Evolutionary conservation across 2,888 invertebrate species (phyloP).

Genomic region (Bugulina stolonifera): DNA sequence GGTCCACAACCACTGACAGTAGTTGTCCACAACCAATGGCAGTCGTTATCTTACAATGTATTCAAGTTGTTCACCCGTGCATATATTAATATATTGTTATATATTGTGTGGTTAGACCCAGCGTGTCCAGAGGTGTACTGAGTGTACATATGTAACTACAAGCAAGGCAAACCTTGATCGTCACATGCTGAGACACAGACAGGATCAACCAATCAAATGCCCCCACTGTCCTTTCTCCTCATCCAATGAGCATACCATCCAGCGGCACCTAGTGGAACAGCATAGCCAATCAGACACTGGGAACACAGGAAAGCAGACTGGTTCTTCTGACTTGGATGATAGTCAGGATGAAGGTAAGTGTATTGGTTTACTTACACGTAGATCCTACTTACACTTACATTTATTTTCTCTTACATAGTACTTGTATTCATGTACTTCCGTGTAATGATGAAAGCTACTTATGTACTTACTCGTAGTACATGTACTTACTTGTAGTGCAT

Average conservation of each 20-base stretch:
- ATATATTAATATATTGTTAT: too few species aligned
- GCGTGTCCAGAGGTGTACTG: conserved; percentile 68
- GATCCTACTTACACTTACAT: too few species aligned
- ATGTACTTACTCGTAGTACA: too few species aligned
- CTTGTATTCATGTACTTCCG: too few species aligned
- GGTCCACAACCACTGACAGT: too few species aligned
- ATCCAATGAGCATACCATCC: conserved; percentile 41
- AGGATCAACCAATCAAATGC: conserved; percentile 37
- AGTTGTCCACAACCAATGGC: too few species aligned
- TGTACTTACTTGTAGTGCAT: too few species aligned
- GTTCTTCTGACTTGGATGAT: conserved; percentile 23
- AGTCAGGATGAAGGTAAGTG: conserved; percentile 28
- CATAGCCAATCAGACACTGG: conserved; percentile 32
- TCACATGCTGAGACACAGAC: conserved; percentile 61
- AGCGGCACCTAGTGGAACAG: conserved; percentile 43
- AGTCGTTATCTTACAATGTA: too few species aligned
- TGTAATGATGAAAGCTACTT: too few species aligned
- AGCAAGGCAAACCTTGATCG: conserved; percentile 86
- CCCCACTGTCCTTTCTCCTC: conserved; percentile 43
- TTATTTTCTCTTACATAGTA: too few species aligned
- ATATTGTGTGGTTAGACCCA: conserved; percentile 31
- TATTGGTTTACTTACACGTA: too few species aligned
- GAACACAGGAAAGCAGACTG: not conserved
- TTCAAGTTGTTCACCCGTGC: too few species aligned
- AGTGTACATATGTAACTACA: conserved; percentile 87